Conservation (phyloP, 2,113 vertebrate species). For the Sus scrofa region DNA sequence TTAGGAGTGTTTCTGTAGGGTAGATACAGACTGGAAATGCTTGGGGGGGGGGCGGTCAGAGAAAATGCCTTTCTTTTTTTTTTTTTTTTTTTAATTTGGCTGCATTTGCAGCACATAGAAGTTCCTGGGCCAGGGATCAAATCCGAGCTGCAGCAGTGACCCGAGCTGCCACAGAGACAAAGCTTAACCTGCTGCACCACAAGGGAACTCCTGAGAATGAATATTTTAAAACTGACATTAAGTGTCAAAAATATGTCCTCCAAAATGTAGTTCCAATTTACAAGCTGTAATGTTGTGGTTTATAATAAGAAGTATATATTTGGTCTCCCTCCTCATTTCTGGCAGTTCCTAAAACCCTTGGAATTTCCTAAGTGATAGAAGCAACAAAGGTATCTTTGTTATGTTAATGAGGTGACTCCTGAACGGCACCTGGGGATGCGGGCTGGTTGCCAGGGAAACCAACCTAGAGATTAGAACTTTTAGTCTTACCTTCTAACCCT, state of each 20-base stretch:
- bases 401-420: neutral
- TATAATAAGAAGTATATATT: neutral
- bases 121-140: too few relatives aligned
- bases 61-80: neutral
- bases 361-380: neutral
- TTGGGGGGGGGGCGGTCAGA: neutral
- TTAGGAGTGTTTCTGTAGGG: conserved; percentile 2
- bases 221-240: conserved; percentile 44
- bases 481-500: neutral
- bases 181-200: too few relatives aligned
- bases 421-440: neutral
- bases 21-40: conserved; percentile 34
- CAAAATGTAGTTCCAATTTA: conserved; percentile 42
- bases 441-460: neutral
- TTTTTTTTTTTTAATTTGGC: too few relatives aligned
- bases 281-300: neutral
- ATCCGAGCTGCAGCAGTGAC: too few relatives aligned
- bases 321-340: neutral
- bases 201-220: neutral
- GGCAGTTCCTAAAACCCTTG: conserved; percentile 8
- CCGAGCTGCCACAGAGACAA: too few relatives aligned
- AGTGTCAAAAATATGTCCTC: conserved; percentile 24
- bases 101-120: too few relatives aligned
- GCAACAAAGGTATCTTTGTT: conserved; percentile 51
- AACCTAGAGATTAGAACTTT: neutral